A percentile compares a stretch with the other conserved stretches of the same genome.
Evolutionary conservation across 2,113 vertebrate species (phyloP).

Genomic region (Tilapia sparmanii): DNA sequence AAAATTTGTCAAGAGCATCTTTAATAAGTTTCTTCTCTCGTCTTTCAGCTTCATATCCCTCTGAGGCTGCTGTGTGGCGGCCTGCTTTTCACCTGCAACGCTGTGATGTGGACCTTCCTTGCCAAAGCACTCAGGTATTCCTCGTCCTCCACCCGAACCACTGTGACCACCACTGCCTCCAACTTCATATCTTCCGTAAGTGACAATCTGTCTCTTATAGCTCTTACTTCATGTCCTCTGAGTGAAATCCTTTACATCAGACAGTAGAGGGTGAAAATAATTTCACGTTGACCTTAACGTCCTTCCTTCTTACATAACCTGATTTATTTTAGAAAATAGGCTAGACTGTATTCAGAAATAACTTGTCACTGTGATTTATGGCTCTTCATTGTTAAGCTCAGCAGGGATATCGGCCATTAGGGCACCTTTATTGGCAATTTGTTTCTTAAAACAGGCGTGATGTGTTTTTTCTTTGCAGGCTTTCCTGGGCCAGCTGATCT

Average conservation of each 20-base stretch:
- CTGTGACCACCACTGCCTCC: conserved; percentile 86
- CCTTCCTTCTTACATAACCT: background rate
- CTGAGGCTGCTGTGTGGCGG: conserved; percentile 71
- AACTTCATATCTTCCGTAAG: conserved; percentile 91
- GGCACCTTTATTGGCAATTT: background rate
- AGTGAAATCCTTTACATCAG: background rate
- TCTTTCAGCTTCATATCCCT: conserved; percentile 73
- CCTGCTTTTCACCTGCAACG: conserved; percentile 80
- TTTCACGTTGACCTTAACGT: background rate
- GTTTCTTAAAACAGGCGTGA: background rate
- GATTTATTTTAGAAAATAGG: conserved; percentile 31
- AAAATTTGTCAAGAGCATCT: background rate
- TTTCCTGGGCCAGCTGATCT: conserved; percentile 83
- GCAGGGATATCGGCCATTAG: background rate
- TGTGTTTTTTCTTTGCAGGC: conserved; percentile 69
- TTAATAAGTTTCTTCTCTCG: background rate
- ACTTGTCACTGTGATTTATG: background rate
- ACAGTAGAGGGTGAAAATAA: background rate
- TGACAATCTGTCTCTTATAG: background rate
- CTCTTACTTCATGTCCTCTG: background rate
- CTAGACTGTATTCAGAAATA: conserved; percentile 2
- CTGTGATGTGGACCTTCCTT: conserved; percentile 92
- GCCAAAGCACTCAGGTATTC: conserved; percentile 87
- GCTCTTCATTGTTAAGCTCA: background rate
- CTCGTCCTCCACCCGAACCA: conserved; percentile 83